These are phyloP conservation scores for Chaetodon trifasciatus DNA, from an alignment of 2,797 vertebrate species.

Conservation along the genomic window DNA sequence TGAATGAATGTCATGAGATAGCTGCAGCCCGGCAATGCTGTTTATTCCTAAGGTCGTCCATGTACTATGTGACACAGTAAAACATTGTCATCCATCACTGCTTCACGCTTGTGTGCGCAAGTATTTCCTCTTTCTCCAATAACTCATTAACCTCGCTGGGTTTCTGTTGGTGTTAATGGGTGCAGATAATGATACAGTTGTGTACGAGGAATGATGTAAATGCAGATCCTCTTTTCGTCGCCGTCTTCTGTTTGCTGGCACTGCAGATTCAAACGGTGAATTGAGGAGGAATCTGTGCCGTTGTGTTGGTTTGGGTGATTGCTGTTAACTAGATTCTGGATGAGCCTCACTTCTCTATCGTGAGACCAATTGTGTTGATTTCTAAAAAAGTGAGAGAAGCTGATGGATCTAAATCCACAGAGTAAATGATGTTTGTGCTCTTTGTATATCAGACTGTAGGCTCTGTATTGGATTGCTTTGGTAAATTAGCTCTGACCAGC, in stretches of 20 bases:
- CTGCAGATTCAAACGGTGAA: slow-evolving; percentile 15
- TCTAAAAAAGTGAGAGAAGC: not conserved
- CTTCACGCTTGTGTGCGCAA: slow-evolving; percentile 55
- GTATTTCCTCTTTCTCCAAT: slow-evolving; percentile 85
- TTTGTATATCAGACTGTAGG: not conserved
- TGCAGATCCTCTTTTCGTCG: slow-evolving; percentile 21
- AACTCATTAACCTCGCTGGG: slow-evolving; percentile 81
- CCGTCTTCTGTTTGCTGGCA: slow-evolving; percentile 9
- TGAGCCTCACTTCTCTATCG: not conserved
- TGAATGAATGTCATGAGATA: slow-evolving; percentile 72
- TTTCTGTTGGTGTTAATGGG: slow-evolving; percentile 46
- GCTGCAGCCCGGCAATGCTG: slow-evolving; percentile 45
- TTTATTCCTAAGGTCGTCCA: slow-evolving; percentile 58
- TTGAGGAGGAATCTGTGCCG: not conserved
- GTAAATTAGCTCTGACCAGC: not conserved
- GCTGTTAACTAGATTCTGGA: not conserved
- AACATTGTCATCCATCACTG: slow-evolving; percentile 78
- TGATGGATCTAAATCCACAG: not conserved
- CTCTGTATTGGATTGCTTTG: not conserved
- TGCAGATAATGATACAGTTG: slow-evolving; percentile 41
- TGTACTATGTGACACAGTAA: slow-evolving; percentile 64
- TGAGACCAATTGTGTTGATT: not conserved
- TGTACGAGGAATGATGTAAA: slow-evolving; percentile 18
- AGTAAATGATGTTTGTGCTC: not conserved
- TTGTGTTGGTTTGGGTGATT: not conserved